Base-by-base conservation (phyloP, 2,113 vertebrate species). In the Tylochromis polylepis region DNA sequence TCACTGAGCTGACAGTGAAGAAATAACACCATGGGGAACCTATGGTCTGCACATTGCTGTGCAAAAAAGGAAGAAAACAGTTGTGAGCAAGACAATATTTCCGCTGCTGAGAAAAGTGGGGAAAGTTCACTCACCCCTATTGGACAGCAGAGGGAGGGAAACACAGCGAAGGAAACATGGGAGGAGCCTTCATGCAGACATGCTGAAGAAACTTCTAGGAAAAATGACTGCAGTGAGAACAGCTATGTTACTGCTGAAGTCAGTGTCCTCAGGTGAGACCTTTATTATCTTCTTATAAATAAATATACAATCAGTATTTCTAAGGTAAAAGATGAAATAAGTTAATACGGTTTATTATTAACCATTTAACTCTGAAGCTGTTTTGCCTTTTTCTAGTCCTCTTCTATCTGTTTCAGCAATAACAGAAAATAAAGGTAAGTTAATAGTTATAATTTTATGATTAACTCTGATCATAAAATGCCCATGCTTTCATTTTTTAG, bases 1-100 rank as follows among this genome's bases (percentile, higher is more conserved):
- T 41, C 22, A 31, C 29, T 53, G 79, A 65, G 24, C 18, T 14
- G 34, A 56, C 14, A n/a, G 12, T 65, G 62, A 31, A 22, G 65
- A 83, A 53, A 77, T 89, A 11, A 46, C 67, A 18, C 46, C 41
- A 72, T 72, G 85, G 87, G 62, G 16, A 78, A 11, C 49, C 9
- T 12, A 11, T 77, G 55, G 24, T 89, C 82, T 27, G 29, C 57
- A 24, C 15, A n/a, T 8, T 34, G 6, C 16, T 20, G 5, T 14
- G 51, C 6, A 65, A 65, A 67, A 20, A 49, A 24, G 2, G n/a
- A 49, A 27, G 6, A 43, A 18, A 46, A 51, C 10, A 31, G 60
- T 83, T 2, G 6, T 18, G 34, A 58, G 9, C n/a, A 51, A 55
- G 6, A 59, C 15, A 31, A 78, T 5, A 24, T 31, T 59, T 72